Evolutionary conservation across 1,140 invertebrate genomes (phyloP).

Genomic region (Cherax quadricarinatus): DNA sequence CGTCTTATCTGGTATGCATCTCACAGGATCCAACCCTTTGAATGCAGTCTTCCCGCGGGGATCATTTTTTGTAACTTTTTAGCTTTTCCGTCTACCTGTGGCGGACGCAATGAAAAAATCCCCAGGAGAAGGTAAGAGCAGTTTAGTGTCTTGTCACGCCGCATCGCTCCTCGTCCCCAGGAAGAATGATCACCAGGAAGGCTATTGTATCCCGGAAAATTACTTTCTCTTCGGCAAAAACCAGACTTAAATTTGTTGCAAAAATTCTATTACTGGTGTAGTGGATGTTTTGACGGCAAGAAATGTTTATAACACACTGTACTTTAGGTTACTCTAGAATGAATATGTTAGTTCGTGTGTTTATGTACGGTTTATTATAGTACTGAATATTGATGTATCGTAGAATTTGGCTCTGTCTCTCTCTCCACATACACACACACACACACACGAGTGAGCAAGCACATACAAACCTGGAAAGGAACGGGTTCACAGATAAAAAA

Average conservation of each 20-base stretch:
- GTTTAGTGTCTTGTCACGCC: conserved; percentile 27
- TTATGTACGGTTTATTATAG: too few species aligned
- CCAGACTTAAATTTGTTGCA: not conserved
- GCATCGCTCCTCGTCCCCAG: not conserved
- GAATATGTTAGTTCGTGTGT: too few species aligned
- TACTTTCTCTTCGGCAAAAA: conserved; percentile 2
- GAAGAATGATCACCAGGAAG: not conserved
- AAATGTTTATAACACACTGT: too few species aligned
- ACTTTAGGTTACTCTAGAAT: too few species aligned
- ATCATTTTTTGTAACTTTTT: conserved; percentile 23
- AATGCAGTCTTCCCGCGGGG: conserved; percentile 52
- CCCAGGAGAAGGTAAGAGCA: conserved; percentile 11
- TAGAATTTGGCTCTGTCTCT: too few species aligned
- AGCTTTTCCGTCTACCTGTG: conserved; percentile 31
- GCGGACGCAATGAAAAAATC: conserved; percentile 19
- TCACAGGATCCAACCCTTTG: conserved; percentile 60
- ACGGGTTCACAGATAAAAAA: too few species aligned
- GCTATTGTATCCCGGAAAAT: not conserved
- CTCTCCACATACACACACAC: too few species aligned
- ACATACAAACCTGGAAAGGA: too few species aligned
- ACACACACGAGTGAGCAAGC: too few species aligned
- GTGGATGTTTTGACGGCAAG: too few species aligned
- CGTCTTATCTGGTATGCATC: conserved; percentile 65
- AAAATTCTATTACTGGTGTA: too few species aligned
- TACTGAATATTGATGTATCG: too few species aligned